Base-by-base conservation (phyloP, 2,113 vertebrate species). In the Xiphophorus hellerii region DNA sequence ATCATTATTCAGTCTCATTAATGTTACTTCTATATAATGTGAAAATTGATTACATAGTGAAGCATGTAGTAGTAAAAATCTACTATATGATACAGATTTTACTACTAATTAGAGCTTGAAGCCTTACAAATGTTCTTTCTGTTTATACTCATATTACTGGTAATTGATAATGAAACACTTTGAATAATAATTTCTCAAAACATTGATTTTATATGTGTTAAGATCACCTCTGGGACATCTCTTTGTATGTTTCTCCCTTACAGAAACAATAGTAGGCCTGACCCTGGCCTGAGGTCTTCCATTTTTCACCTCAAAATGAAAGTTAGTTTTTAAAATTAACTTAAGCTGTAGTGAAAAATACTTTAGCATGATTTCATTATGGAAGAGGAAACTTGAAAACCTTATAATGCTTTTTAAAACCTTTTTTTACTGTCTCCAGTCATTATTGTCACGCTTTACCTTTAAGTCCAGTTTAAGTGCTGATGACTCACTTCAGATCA, bases 401-500 rank as follows among this genome's bases (percentile, higher is more conserved):
- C 25, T 58, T 3, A 25, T 10, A 58, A 58, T 3, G 8, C 8
- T 10, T 58, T 58, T n/a, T 8, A 3, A 25, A n/a, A 25, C 51
- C 17, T 58, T 62, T 73, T 54, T 72, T 54, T 76, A 35, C 63
- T 51, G 78, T 62, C 58, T 39, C 62, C 74, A 20, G 51, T 30
- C 4, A 62, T 71, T 54, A 10, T 7, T 20, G 4, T 58, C 9
- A 58, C 6, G 25, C 51, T 28, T 68, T 75, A 71, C 82, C 81
- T 84, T 87, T 60, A 66, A 69, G 60, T 76, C 66, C 28, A 39
- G 75, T 61, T 78, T 69, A 75, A 30, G 20, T 54, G 42, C 62
- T 80, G 73, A 87, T 78, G 86, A 88, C 64, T 89, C 88, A 93
- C 90, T 88, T 89, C 78, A 77, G 71, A 67, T 71, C 75, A 84